Conservation (phyloP, 2,113 vertebrate species). For the Cyanoderma ruficeps region DNA sequence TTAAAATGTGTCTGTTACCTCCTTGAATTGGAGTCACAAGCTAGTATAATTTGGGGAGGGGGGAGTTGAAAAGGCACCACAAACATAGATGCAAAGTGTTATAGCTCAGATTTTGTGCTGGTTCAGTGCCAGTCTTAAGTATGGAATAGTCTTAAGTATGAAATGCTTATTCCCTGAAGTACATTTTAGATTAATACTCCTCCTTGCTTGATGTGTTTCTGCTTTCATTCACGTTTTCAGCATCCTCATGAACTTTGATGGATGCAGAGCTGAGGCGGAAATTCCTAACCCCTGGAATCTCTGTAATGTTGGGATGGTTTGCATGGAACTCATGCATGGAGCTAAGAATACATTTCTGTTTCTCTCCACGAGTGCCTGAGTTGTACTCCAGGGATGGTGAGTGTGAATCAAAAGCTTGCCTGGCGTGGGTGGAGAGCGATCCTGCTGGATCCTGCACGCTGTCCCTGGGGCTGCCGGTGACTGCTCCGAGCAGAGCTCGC, state of each 20-base stretch:
- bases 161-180: not conserved
- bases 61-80: not conserved
- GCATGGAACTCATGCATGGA: not conserved
- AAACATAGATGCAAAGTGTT: not conserved
- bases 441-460: not conserved
- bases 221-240: not conserved
- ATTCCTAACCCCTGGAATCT: not conserved
- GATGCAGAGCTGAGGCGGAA: not conserved
- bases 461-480: not conserved
- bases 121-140: not conserved
- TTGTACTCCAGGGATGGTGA: not conserved
- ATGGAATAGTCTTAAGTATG: not conserved
- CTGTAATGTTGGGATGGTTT: not conserved
- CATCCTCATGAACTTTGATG: not conserved
- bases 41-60: not conserved
- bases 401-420: not conserved
- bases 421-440: not conserved
- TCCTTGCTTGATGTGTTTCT: not conserved
- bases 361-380: not conserved
- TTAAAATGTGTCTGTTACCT: not conserved
- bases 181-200: not conserved
- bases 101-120: not conserved
- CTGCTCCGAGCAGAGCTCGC: not conserved
- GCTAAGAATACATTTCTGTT: conserved; percentile 17
- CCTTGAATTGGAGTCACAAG: not conserved